A percentile compares a stretch with the other conserved stretches of the same genome.
phyloP scores from a whole-genome alignment of 2,113 vertebrate species.

The Phasianus colchicus region DNA sequence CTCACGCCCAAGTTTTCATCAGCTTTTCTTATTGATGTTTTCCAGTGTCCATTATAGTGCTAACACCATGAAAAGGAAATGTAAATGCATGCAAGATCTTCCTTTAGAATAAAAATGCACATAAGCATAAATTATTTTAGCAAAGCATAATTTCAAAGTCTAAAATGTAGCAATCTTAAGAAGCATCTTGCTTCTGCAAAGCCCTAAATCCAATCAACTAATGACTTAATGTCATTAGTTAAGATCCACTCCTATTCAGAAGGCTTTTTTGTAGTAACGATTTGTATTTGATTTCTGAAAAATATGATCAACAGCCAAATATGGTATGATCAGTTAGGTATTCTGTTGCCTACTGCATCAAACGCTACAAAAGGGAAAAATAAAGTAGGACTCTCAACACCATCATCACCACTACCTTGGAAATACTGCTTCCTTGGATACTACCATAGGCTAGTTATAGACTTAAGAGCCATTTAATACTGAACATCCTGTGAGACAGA shows the following conservation, averaged over 20 bases:
- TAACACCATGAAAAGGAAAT: background rate
- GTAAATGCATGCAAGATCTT: background rate
- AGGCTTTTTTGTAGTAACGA: fast-evolving
- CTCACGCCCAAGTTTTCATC: background rate
- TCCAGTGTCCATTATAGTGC: background rate
- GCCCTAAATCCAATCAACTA: background rate
- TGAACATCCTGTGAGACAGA: background rate
- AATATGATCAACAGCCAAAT: background rate
- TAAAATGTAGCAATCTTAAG: background rate
- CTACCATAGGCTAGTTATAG: background rate
- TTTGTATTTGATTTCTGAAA: background rate
- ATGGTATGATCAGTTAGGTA: background rate
- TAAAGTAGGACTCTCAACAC: background rate
- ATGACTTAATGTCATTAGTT: background rate
- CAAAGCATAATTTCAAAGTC: background rate
- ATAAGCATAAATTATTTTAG: background rate
- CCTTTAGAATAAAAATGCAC: background rate
- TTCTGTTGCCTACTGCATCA: background rate
- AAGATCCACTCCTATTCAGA: background rate
- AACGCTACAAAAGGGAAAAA: background rate
- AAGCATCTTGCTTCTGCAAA: background rate
- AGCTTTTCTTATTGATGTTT: background rate
- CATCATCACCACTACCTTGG: background rate
- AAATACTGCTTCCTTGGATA: background rate
- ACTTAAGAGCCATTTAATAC: background rate